Evolutionary conservation across 2,797 vertebrate genomes (phyloP).

Genomic region (Pantherophis vulpinus): DNA sequence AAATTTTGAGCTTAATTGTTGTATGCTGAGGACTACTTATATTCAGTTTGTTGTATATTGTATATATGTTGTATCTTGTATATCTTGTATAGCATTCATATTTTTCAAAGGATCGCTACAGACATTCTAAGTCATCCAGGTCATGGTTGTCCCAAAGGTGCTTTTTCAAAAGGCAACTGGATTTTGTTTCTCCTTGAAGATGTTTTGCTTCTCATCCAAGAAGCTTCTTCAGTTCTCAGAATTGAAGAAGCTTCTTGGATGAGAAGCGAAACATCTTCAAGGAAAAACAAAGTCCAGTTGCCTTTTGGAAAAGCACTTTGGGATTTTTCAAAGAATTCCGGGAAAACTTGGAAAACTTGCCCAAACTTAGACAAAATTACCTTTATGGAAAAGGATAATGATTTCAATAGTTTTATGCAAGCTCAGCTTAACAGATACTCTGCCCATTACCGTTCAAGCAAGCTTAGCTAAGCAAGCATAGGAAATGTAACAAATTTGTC

Average conservation of each 20-base stretch:
- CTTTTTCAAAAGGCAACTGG: neutral
- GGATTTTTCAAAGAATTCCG: neutral
- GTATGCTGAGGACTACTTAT: neutral
- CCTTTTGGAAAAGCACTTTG: neutral
- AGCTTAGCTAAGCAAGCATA: neutral
- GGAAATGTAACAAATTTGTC: constrained; percentile 8
- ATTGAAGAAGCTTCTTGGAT: neutral
- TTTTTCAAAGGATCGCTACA: neutral
- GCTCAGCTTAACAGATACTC: neutral
- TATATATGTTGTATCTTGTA: neutral
- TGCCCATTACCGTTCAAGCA: neutral
- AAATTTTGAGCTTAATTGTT: neutral
- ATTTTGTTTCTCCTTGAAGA: neutral
- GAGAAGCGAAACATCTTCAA: neutral
- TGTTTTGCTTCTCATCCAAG: neutral
- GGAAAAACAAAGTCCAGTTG: neutral
- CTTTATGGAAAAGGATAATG: neutral
- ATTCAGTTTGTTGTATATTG: neutral
- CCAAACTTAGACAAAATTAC: neutral
- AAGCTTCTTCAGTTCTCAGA: neutral
- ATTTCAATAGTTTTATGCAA: neutral
- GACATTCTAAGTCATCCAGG: neutral
- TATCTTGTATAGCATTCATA: neutral
- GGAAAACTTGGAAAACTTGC: neutral
- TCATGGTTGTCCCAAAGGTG: neutral